Evolutionary conservation across 2,113 vertebrate species (phyloP).

Genomic region (Hipposideros armiger): DNA sequence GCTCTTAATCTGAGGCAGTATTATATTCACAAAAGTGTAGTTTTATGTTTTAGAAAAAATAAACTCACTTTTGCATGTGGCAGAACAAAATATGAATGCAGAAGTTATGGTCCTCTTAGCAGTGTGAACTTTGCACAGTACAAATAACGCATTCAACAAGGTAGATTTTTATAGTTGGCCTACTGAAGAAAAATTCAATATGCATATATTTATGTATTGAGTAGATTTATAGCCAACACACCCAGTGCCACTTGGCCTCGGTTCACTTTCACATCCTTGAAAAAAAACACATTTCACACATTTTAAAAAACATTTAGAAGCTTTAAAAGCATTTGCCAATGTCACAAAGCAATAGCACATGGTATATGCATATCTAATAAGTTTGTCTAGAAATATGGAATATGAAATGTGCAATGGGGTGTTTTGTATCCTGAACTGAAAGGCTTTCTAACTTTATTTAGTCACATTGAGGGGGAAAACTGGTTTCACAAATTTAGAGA

Average conservation of each 20-base stretch:
- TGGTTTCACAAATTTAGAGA: neutral
- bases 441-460: conserved; percentile 48
- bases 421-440: conserved; percentile 58
- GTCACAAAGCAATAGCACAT: conserved; percentile 67
- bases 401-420: conserved; percentile 32
- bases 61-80: conserved; percentile 64
- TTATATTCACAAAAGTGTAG: conserved; percentile 24
- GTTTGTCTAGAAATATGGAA: conserved; percentile 53
- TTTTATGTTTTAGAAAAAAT: conserved; percentile 63
- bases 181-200: conserved; percentile 79
- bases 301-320: conserved; percentile 71
- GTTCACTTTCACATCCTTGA: conserved; percentile 70
- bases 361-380: neutral
- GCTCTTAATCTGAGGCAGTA: neutral
- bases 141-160: conserved; percentile 73
- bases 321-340: conserved; percentile 77
- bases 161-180: conserved; percentile 71
- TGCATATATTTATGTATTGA: conserved; percentile 74
- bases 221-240: conserved; percentile 73
- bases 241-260: conserved; percentile 73
- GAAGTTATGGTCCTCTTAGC: conserved; percentile 67
- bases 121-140: conserved; percentile 69
- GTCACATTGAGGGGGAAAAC: neutral
- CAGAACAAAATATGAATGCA: conserved; percentile 64
- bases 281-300: conserved; percentile 78